phyloP scores from a whole-genome alignment of 1,140 invertebrate genomes.

The Phocides pigmalion region DNA sequence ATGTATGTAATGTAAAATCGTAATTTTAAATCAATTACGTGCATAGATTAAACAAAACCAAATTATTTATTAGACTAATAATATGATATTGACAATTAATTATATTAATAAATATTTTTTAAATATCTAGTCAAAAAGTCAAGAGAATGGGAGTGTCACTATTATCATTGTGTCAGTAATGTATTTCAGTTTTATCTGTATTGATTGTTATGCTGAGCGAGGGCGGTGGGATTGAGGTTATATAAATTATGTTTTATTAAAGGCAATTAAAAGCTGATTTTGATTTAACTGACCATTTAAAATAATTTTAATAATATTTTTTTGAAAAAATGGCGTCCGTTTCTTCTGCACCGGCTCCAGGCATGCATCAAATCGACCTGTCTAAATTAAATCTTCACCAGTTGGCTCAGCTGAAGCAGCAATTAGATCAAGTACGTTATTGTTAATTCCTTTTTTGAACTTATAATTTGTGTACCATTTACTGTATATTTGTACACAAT shows the following conservation, averaged over 20 bases:
- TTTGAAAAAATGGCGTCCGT: constrained; percentile 84
- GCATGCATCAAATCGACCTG: constrained; percentile 90
- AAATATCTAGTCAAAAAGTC: too few species aligned
- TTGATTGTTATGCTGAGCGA: not conserved
- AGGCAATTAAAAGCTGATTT: constrained; percentile 19
- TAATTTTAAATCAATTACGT: too few species aligned
- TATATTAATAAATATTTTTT: too few species aligned
- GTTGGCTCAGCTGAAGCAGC: constrained; percentile 92
- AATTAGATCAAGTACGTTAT: constrained; percentile 91
- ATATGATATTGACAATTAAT: too few species aligned
- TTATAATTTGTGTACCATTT: too few species aligned
- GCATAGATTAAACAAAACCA: too few species aligned
- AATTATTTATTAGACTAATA: too few species aligned
- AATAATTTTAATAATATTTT: constrained; percentile 27
- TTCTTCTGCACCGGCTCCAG: constrained; percentile 84
- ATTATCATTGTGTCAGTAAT: too few species aligned
- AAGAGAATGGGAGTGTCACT: too few species aligned
- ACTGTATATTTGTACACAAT: not conserved
- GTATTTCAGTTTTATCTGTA: constrained; percentile 1
- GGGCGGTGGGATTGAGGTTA: constrained; percentile 21
- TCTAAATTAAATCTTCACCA: constrained; percentile 91
- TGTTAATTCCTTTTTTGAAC: too few species aligned
- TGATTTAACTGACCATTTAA: not conserved
- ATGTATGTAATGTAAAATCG: too few species aligned
- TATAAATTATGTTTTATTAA: constrained; percentile 34